These are phyloP conservation scores for Tortricodes alternella DNA, from an alignment of 2,888 invertebrate genomes.

Conservation along the genomic window DNA sequence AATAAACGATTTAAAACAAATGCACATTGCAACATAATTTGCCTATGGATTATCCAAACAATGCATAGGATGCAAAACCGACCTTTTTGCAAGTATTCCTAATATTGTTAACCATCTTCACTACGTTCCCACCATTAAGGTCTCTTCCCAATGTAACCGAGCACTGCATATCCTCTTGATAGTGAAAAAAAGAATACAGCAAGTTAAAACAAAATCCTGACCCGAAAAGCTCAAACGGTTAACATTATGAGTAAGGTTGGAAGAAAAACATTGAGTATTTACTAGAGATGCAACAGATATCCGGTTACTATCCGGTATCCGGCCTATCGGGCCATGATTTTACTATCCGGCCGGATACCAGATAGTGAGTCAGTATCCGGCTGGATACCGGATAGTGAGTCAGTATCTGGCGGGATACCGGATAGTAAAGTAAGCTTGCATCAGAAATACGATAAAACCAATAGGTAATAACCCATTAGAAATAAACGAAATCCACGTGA, in stretches of 20 bases:
- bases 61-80: slow-evolving; percentile 52
- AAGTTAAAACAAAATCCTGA: slow-evolving; percentile 16
- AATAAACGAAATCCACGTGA: too few species aligned
- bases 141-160: slow-evolving; percentile 72
- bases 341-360: too few species aligned
- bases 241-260: slow-evolving; percentile 3
- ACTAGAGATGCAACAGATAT: too few species aligned
- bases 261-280: too few species aligned
- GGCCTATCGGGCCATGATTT: too few species aligned
- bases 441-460: too few species aligned
- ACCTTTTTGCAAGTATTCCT: slow-evolving; percentile 78
- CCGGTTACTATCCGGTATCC: too few species aligned
- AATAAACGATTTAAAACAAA: background rate
- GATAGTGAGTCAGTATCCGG: too few species aligned
- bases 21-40: slow-evolving; percentile 43
- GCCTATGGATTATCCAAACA: slow-evolving; percentile 53
- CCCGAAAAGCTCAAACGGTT: slow-evolving; percentile 11
- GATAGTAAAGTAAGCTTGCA: too few species aligned
- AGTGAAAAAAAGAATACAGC: slow-evolving; percentile 58
- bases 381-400: too few species aligned
- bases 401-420: too few species aligned
- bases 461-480: too few species aligned
- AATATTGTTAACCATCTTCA: slow-evolving; percentile 74
- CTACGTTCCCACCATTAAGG: slow-evolving; percentile 67
- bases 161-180: slow-evolving; percentile 80